Evolutionary conservation across 1,140 invertebrate genomes (phyloP), one percentile per base, ranked within the genome.

Genomic region (Triops longicaudatus): DNA sequence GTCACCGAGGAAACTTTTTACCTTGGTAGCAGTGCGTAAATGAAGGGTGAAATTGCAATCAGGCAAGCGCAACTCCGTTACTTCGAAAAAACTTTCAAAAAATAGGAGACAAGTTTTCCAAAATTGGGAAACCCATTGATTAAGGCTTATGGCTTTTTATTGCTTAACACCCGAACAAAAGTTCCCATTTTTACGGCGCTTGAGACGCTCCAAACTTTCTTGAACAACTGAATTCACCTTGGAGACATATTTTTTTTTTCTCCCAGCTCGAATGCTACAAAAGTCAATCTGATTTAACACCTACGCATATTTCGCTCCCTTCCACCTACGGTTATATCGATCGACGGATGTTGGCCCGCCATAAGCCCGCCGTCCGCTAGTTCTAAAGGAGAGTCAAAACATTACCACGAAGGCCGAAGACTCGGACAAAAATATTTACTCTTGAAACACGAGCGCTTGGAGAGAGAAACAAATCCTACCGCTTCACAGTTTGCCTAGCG

Each of bases 341-440:
- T 63, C 50, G 50, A 63, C 50, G 50, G 50, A 63, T n/a, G 50
- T 63, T 63, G 50, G 50, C 50, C 31, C 50, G 50, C 50, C 50
- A 63, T 63, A 17, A 63, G 17, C 50, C 50, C 17, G 10, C 5
- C 50, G 17, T 22, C 22, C 50, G 50, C 50, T 10, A n/a, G 50
- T 63, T 14, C 50, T 5, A 17, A 37, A 37, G 31, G 50, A 6
- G 14, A 7, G 50, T 22, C 50, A 63, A 63, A 63, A 63, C 50
- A 63, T 63, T 63, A 63, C n/a, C 50, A 63, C 50, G 50, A 22
- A 22, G 50, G 6, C 14, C 0, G 50, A 63, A 17, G 9, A 1
- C 14, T n/a, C 50, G 50, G 17, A 22, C 14, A 63, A 63, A n/a
- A n/a, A n/a, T 63, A 63, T 63, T 22, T 17, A 22, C 50, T 63